Evolutionary conservation across 2,797 vertebrate species (phyloP), one percentile per base, ranked within the genome.

Genomic region (Sebastes taczanowskii): DNA sequence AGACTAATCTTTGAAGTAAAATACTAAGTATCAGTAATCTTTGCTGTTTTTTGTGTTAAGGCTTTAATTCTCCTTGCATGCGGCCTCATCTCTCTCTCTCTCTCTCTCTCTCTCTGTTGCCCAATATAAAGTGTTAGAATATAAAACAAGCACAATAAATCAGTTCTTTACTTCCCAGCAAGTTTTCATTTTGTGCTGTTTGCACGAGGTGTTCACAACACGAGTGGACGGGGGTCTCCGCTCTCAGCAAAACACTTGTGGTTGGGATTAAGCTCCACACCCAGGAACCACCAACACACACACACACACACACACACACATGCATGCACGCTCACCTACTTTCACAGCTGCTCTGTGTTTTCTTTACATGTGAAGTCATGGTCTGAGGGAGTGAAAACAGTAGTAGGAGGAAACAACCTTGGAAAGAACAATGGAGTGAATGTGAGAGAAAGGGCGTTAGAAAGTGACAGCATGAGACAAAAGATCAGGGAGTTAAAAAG

Each of bases 161-260:
- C 11, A 27, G 16, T 4, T 13, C 11, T 53, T 32, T 22, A 2
- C 18, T 59, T 38, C 49, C 6, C 11, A 22, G 23, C 14, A 13
- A 23, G 11, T 18, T 64, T 69, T 53, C n/a, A 59, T 60, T 71
- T 30, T 27, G 4, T 29, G 32, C 58, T 83, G 84, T 86, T 88
- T 86, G 72, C 72, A 74, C 63, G 81, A 71, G 67, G 81, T 83
- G 73, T 86, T 46, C 62, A 27, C 46, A 32, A 23, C 34, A 73
- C 49, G 62, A 49, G 56, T 13, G 18, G 32, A 62, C 1, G 23
- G 59, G 64, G 74, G 14, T 83, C 71, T 74, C 62, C 22, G 27
- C 22, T n/a, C 34, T 73, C 77, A 87, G 80, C 69, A 67, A 78
- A 82, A 80, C 82, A 76, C 59, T 70, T 74, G 58, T 63, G 77